Base-by-base conservation (phyloP, 2,888 invertebrate species). In the Agrotis exclamationis region DNA sequence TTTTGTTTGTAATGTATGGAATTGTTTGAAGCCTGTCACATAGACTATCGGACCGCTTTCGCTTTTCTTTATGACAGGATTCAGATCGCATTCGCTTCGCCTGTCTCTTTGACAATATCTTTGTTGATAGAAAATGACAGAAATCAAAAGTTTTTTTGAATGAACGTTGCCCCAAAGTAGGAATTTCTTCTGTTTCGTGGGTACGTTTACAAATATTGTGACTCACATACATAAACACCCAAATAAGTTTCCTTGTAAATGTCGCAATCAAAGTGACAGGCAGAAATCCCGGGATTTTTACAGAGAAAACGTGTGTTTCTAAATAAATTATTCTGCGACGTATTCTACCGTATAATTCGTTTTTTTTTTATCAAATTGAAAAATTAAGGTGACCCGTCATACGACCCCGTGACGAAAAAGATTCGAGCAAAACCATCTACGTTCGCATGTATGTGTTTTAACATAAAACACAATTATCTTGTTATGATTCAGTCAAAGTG, bases 401-500 rank as follows among this genome's bases (percentile, higher is more conserved):
- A 58, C 22, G 20, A 39, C 20, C 39, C n/a, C n/a, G 16, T 44
- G 44, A 33, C 20, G 45, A 14, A 70, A 2, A 33, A 14, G 70
- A 68, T 22, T n/a, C 45, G 13, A 53, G 20, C 1, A 18, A 14
- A n/a, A n/a, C n/a, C 22, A 45, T 33, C 13, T n/a, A 56, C 13
- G 13, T n/a, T 20, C 14, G 20, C 50, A n/a, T 44, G 18, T 48
- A 20, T 39, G 28, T 71, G 4, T 13, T 28, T 28, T 28, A 28
- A 28, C 28, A 28, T 28, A 28, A 28, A 28, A 28, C 28, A 28
- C 28, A 28, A 64, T 71, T 71, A 71, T 76, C 28, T 48, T 18
- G 4, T n/a, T 47, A 70, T 45, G 51, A 51, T 53, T 74, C 39
- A 74, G 28, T 67, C 22, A 56, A 72, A 76, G 56, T 67, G 68